Conservation (phyloP, 2,797 vertebrate genomes). For the Pangasius djambal region DNA sequence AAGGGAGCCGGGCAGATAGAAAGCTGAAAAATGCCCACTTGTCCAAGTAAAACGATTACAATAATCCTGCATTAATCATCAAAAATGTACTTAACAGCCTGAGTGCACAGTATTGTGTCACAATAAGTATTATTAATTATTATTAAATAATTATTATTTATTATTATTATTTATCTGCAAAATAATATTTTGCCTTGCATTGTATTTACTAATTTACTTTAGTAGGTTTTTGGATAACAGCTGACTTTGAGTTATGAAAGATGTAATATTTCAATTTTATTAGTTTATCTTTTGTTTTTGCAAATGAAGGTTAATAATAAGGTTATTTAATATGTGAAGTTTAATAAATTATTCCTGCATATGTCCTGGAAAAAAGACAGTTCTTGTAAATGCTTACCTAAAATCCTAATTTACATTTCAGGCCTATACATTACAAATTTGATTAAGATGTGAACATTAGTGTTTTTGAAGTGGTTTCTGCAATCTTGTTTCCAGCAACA, state of each 20-base stretch:
- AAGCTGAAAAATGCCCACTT: slow-evolving; percentile 79
- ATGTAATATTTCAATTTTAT: background rate
- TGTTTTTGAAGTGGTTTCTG: slow-evolving; percentile 14
- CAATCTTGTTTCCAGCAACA: background rate
- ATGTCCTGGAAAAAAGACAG: background rate
- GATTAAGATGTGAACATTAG: slow-evolving; percentile 34
- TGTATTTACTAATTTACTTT: background rate
- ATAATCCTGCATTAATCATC: background rate
- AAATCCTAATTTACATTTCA: slow-evolving; percentile 20
- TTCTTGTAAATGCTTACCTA: background rate
- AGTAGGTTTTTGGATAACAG: background rate
- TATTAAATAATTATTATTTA: no score
- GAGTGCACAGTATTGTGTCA: slow-evolving; percentile 25
- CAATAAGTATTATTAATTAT: background rate
- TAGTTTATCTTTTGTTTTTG: background rate
- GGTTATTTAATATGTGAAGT: background rate
- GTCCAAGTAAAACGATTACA: slow-evolving; percentile 62
- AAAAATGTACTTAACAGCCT: background rate
- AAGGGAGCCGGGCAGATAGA: slow-evolving; percentile 69
- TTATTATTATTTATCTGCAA: slow-evolving; percentile 21
- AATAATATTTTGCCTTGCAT: slow-evolving; percentile 34
- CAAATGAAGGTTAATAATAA: background rate
- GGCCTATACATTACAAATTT: background rate
- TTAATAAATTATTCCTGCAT: background rate
- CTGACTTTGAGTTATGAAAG: background rate